Evolutionary conservation across 2,113 vertebrate species (phyloP), one percentile per base, ranked within the genome.

Genomic region (Colinus virginianus): DNA sequence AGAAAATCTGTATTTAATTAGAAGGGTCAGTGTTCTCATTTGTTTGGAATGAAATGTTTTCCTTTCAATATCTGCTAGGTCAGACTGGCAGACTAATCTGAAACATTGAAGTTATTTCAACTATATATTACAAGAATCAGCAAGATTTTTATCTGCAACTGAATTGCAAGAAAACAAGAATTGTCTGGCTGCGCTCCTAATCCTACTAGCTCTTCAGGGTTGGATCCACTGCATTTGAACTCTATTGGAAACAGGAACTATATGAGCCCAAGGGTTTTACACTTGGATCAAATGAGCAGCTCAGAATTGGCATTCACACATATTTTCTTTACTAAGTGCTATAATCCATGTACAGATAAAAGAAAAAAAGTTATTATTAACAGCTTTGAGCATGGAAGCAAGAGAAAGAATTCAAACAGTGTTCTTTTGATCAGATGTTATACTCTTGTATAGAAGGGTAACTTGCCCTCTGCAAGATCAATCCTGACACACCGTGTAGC

Each of bases 91-190:
- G 1, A 61, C 71, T 59, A 87, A n/a, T 46, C 49, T n/a, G 69
- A 85, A 84, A 91, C 38, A 70, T 67, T 91, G 19, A 81, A 70
- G 56, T 84, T 85, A 89, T 58, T 90, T 76, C 59, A 87, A 93
- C 49, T 68, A 78, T 43, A 90, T 93, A 87, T 67, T 90, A 30
- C 92, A 82, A 95, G 59, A 70, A 92, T 95, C 92, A 90, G 88
- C 87, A 95, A 89, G 45, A 91, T 84, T 84, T 94, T 96, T 68
- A 82, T 30, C 16, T 9, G 49, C 38, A 91, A 70, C 68, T 43
- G 42, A 81, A 64, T 45, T 40, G 68, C 46, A 81, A 28, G 49
- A 66, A 85, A 62, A 11, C n/a, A 89, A 63, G 62, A 92, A 71
- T 34, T 59, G 40, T 13, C 30, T 53, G 42, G 20, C 53, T 46